Evolutionary conservation across 1,140 invertebrate genomes (phyloP), one percentile per base, ranked within the genome.

Genomic region (Ooceraea biroi): DNA sequence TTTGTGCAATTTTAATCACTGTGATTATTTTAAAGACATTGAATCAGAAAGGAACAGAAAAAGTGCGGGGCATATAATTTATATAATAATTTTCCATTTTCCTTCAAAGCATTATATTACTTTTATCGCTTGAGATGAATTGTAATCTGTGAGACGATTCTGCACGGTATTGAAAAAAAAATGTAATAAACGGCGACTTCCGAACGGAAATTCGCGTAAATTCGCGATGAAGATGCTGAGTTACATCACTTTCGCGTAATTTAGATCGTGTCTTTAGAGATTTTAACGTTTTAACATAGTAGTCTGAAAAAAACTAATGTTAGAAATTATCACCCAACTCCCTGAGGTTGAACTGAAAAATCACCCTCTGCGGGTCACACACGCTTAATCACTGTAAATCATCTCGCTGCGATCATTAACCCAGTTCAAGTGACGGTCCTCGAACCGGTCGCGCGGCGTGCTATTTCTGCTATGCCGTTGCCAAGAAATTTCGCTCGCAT

Each of bases 381-480:
- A 22, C 11, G 22, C 50, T 80, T 80, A 80, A 80, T 58, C 36
- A 69, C 52, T 69, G 69, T 80, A 80, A 80, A 80, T 80, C 50
- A 80, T 80, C 65, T 80, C 11, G 25, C 17, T 27, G 61, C 48
- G 63, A 57, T 78, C 63, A 71, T 80, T 80, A 80, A 80, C 76
- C 50, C 65, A 69, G 11, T 80, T 80, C 25, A 69, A 71, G 36
- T 46, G 65, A 55, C 41, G 41, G 25, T 22, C 12, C 14, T 14
- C 48, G 14, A 52, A 77, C 25, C 19, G 3, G 36, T 77, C n/a
- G 46, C 50, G 36, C 12, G 41, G 55, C 12, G 12, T 17, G 41
- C n/a, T 41, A 78, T 55, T 78, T 78, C 17, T 27, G 36, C 22
- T 57, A 30, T 44, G 50, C 7, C 30, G 14, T 55, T 30, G 48